Conservation (phyloP, 2,888 invertebrate genomes). For the Agrochola macilenta region DNA sequence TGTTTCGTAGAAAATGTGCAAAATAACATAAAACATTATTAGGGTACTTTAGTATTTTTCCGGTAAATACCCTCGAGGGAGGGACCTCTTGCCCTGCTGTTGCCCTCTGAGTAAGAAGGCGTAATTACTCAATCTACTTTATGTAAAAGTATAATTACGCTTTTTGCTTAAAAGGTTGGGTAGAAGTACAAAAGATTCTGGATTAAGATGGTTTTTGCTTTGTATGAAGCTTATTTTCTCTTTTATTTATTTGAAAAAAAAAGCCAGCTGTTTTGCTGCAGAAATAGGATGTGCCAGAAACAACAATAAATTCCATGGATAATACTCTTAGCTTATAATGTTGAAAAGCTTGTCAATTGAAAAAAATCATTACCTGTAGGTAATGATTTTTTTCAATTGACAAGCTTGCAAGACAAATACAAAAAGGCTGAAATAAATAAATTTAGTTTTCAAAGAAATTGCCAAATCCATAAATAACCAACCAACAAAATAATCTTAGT, state of each 20-base stretch:
- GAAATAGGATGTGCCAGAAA: background rate
- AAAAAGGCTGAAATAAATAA: background rate
- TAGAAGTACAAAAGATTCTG: background rate
- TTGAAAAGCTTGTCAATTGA: background rate
- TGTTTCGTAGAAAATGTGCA: slow-evolving; percentile 45
- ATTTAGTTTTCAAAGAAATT: background rate
- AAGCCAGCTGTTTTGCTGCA: background rate
- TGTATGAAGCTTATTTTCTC: background rate
- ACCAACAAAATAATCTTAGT: background rate
- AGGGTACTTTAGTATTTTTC: slow-evolving; percentile 44
- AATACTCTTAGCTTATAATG: too few relatives aligned
- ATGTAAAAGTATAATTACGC: slow-evolving; percentile 16
- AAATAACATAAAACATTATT: slow-evolving; percentile 59
- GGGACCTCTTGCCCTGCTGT: slow-evolving; percentile 1
- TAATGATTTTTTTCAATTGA: too few relatives aligned
- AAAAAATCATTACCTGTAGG: background rate
- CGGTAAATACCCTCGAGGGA: slow-evolving; percentile 47
- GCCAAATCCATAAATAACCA: background rate
- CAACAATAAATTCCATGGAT: too few relatives aligned
- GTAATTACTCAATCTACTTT: slow-evolving; percentile 39
- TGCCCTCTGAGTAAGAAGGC: slow-evolving; percentile 6
- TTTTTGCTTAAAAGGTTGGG: slow-evolving; percentile 28
- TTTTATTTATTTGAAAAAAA: background rate
- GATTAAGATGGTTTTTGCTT: background rate
- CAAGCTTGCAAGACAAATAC: too few relatives aligned